Conservation (phyloP, 2,113 vertebrate species). For the Myiagra hebetior region DNA sequence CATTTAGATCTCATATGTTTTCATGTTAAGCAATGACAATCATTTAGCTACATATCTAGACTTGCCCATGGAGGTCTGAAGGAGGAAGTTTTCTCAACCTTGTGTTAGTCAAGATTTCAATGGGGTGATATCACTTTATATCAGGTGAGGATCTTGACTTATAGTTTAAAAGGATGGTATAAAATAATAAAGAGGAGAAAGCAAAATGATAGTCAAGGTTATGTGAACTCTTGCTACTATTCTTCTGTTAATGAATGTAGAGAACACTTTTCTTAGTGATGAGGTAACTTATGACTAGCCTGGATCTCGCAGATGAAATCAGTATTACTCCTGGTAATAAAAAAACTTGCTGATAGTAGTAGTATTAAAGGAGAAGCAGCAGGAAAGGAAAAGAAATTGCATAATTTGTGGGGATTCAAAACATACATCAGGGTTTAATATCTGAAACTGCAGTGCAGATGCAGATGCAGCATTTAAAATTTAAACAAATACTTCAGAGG, state of each 20-base stretch:
- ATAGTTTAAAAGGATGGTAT: neutral
- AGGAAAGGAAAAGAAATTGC: slow-evolving; percentile 13
- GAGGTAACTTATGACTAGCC: neutral
- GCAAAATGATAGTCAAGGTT: neutral
- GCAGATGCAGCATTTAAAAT: slow-evolving; percentile 1
- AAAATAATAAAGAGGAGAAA: neutral
- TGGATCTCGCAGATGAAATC: neutral
- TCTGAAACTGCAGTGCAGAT: neutral
- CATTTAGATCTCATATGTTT: neutral
- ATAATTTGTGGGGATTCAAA: slow-evolving; percentile 9
- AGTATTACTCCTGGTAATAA: neutral
- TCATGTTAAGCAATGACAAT: neutral
- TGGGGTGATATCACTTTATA: neutral
- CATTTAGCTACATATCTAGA: neutral
- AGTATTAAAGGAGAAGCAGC: neutral
- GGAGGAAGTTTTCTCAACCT: neutral
- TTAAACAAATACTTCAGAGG: neutral
- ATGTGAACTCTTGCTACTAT: neutral
- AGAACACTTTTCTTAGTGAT: neutral
- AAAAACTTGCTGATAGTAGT: neutral
- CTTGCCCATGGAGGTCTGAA: neutral
- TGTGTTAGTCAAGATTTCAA: neutral
- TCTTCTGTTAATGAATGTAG: neutral
- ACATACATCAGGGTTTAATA: slow-evolving; percentile 1
- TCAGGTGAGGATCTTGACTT: neutral